These are phyloP conservation scores for Gallinago nigripennis DNA, from an alignment of 2,797 vertebrate genomes.

Conservation along the genomic window DNA sequence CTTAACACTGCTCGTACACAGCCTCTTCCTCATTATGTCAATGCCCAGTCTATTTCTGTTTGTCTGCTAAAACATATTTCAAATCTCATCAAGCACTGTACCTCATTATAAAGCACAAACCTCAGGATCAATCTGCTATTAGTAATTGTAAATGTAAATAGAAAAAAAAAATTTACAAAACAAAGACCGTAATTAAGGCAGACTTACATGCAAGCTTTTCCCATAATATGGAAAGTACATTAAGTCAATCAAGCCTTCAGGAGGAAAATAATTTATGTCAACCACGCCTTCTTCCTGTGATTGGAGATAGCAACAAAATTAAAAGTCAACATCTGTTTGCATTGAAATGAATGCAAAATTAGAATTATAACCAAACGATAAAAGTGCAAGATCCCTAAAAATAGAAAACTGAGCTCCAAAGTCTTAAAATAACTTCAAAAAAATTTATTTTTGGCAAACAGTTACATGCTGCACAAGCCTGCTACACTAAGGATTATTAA, in stretches of 20 bases:
- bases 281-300: conserved; percentile 76
- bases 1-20: background rate
- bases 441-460: background rate
- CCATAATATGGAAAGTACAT: conserved; percentile 96
- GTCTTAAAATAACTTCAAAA: background rate
- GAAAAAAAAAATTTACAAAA: background rate
- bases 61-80: background rate
- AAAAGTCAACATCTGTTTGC: background rate
- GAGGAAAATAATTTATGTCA: conserved; percentile 82
- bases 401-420: background rate
- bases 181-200: background rate
- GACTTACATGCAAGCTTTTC: conserved; percentile 91
- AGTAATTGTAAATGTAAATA: background rate
- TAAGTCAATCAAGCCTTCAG: conserved; percentile 82
- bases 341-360: background rate
- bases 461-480: background rate
- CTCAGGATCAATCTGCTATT: background rate
- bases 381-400: background rate
- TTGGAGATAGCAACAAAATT: conserved; percentile 42
- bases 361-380: background rate
- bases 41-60: background rate
- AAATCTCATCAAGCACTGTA: background rate
- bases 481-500: background rate
- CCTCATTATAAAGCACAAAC: background rate
- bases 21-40: background rate